Conservation (phyloP, 2,113 vertebrate species). For the Leptocoma aspasia region DNA sequence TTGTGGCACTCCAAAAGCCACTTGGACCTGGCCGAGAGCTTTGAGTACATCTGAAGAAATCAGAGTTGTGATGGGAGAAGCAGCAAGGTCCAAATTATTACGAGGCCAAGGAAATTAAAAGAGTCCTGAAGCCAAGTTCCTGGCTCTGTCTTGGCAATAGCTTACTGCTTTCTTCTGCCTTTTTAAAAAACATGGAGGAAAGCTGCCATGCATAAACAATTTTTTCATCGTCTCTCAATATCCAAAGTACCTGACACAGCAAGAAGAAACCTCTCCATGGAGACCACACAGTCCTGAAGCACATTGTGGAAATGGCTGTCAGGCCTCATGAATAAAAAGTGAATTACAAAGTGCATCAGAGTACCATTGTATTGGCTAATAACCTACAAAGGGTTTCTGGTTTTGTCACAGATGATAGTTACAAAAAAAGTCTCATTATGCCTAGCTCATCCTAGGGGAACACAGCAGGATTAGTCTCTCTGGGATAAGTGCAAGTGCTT, state of each 20-base stretch:
- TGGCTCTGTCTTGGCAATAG: neutral
- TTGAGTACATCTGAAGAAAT: neutral
- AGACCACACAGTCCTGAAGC: neutral
- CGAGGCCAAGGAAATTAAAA: neutral
- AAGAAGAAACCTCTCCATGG: neutral
- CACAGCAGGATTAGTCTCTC: neutral
- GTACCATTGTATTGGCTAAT: slow-evolving; percentile 20
- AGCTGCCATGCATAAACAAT: neutral
- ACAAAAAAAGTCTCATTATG: neutral
- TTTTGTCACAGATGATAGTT: neutral
- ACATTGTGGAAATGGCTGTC: slow-evolving; percentile 1
- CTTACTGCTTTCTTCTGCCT: neutral
- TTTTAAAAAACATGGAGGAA: neutral
- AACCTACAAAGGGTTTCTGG: neutral
- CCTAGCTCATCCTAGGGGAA: neutral
- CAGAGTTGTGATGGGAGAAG: neutral
- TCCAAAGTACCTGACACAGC: neutral
- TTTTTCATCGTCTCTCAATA: neutral
- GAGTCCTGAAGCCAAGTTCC: neutral
- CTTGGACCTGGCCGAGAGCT: neutral
- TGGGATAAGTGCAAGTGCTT: neutral
- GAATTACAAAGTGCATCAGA: slow-evolving; percentile 4
- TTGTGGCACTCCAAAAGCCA: neutral
- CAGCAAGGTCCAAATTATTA: neutral
- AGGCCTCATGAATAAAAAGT: slow-evolving; percentile 13